Percentiles rank a stretch among this genome's conserved stretches.
phyloP scores from a whole-genome alignment of 2,113 vertebrate species.

The Gobio gobio region DNA sequence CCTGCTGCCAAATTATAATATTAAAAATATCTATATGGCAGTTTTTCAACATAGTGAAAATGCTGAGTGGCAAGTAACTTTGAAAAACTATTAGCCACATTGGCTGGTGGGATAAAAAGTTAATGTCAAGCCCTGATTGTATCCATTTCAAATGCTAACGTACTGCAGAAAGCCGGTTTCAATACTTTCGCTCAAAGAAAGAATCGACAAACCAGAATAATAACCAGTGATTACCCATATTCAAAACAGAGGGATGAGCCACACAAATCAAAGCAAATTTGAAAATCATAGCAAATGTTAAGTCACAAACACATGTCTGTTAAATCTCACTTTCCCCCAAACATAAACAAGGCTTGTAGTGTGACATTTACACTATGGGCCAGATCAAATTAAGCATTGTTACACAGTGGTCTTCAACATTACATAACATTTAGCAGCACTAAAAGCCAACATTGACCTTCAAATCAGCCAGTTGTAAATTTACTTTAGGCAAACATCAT shows the following conservation, averaged over 20 bases:
- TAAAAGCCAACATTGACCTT: conserved; percentile 11
- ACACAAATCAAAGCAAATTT: background rate
- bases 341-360: background rate
- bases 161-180: background rate
- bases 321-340: background rate
- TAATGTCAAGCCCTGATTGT: background rate
- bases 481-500: background rate
- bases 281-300: no score
- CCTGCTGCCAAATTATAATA: no score
- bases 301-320: conserved; percentile 3
- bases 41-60: no score
- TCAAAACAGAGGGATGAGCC: background rate
- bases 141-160: background rate
- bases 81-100: no score
- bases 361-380: conserved; percentile 15
- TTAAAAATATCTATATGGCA: no score
- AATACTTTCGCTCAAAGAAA: background rate
- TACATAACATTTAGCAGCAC: conserved; percentile 1
- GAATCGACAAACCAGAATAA: no score
- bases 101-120: no score
- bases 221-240: background rate
- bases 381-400: background rate
- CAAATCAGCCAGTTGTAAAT: background rate
- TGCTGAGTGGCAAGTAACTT: no score
- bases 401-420: background rate